These are phyloP conservation scores for Protonemura montana DNA, from an alignment of 2,888 invertebrate genomes.

Conservation along the genomic window DNA sequence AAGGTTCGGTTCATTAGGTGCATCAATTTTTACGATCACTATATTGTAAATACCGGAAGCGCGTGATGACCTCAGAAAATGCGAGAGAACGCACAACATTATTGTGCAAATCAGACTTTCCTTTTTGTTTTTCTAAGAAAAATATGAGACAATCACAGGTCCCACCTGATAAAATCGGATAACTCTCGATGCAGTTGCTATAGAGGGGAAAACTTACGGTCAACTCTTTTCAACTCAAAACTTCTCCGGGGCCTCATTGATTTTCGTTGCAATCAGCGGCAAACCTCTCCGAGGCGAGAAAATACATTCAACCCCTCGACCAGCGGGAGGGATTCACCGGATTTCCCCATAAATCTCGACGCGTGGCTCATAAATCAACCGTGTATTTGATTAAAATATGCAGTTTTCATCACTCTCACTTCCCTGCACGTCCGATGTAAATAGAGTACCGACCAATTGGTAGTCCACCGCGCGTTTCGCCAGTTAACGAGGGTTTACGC, in stretches of 20 bases:
- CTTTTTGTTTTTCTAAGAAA: too few species aligned
- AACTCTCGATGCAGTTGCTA: background rate
- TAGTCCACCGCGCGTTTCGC: background rate
- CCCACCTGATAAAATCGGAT: too few species aligned
- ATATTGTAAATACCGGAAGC: too few species aligned
- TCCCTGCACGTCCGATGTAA: background rate
- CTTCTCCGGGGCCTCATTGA: background rate
- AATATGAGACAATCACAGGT: too few species aligned
- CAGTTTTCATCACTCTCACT: background rate
- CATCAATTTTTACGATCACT: too few species aligned
- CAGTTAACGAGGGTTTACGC: background rate
- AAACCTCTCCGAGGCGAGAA: too few species aligned
- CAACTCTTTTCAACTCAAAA: background rate
- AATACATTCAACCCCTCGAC: too few species aligned
- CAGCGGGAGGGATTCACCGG: background rate
- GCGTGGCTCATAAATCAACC: background rate
- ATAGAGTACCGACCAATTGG: background rate
- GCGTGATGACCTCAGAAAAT: too few species aligned
- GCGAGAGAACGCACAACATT: too few species aligned
- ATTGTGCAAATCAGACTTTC: too few species aligned
- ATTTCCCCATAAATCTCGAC: background rate
- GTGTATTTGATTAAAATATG: background rate
- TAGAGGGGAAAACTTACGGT: background rate
- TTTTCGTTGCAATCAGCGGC: background rate
- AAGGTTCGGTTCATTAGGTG: too few species aligned